Evolutionary conservation across 2,888 invertebrate species (phyloP).

Genomic region (Frankliniella fusca): DNA sequence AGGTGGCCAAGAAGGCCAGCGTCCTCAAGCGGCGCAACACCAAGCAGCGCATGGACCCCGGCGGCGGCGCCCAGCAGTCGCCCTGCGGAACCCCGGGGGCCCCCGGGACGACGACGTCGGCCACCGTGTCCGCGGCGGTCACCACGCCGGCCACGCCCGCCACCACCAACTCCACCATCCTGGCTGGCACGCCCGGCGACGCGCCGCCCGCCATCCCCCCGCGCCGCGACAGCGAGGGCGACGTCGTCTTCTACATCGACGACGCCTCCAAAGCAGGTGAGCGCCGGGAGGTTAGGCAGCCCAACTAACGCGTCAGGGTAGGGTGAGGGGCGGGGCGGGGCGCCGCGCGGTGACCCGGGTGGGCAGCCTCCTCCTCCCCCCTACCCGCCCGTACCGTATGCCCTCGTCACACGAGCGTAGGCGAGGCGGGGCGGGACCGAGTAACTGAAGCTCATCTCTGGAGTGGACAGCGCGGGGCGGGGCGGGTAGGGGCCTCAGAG

Average conservation of each 20-base stretch:
- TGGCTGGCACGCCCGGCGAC: conserved; percentile 23
- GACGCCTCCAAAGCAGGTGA: conserved; percentile 56
- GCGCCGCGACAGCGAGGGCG: conserved; percentile 55
- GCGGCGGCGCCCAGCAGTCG: conserved; percentile 35
- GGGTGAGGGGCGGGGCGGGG: no score
- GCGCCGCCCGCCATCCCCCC: conserved; percentile 32
- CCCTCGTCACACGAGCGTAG: no score
- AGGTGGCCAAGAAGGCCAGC: conserved; percentile 70
- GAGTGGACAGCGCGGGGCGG: no score
- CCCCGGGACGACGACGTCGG: conserved; percentile 35
- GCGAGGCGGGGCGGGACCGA: no score
- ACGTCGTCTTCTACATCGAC: conserved; percentile 62
- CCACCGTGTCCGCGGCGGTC: background rate
- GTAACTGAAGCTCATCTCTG: no score
- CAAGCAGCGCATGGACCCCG: conserved; percentile 59
- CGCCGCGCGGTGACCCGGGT: no score
- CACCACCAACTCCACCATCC: conserved; percentile 26
- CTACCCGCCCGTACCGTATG: no score
- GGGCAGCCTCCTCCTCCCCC: no score
- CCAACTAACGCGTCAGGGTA: no score
- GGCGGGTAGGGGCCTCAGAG: no score
- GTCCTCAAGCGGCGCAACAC: conserved; percentile 67
- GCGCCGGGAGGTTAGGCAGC: conserved; percentile 34
- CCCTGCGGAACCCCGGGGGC: conserved; percentile 41
- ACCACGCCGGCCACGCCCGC: conserved; percentile 28